Evolutionary conservation across 2,888 invertebrate genomes (phyloP), one percentile per base, ranked within the genome.

Genomic region (Morpho helenor): DNA sequence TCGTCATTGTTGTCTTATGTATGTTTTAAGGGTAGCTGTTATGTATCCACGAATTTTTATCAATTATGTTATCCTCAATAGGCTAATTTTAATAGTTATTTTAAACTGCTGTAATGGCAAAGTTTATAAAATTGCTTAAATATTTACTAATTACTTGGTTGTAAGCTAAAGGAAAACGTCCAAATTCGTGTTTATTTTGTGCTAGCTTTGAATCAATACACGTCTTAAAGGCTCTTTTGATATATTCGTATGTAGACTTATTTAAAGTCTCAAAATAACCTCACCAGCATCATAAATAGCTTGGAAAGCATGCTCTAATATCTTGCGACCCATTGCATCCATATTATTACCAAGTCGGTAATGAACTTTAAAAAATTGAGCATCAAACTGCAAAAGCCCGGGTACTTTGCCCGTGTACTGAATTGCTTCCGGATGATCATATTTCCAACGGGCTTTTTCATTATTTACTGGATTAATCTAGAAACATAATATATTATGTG

Each of bases 281-380:
- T 9, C 7, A 43, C 42, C 42, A 4, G 42, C 42, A 9, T 43
- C 42, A 9, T 43, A 43, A 7, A 43, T 43, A 43, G 42, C 42
- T 9, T 43, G 42, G 9, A 9, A 43, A 9, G 42, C 42, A 9
- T 43, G 42, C 9, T 43, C 42, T 9, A 43, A 43, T 7, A 96
- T 75, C 63, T 95, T 91, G 47, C 95, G 85, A 0, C 93, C 92
- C 88, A 94, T 94, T 0, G 77, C 60, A 52, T 84, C 84, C 82
- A 82, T 83, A 39, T 57, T 66, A 50, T 63, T 62, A 0, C 92
- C 93, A 65, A 95, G 93, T 53, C 93, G 92, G 61, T 91, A 92
- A 71, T 94, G 93, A 6, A 94, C 92, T 31, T 93, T 94, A 70
- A 95, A 95, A 74, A 94, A 94, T 9, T 93, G 92, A 0, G 94